phyloP scores from a whole-genome alignment of 2,113 vertebrate species.

The Paralichthys olivaceus region DNA sequence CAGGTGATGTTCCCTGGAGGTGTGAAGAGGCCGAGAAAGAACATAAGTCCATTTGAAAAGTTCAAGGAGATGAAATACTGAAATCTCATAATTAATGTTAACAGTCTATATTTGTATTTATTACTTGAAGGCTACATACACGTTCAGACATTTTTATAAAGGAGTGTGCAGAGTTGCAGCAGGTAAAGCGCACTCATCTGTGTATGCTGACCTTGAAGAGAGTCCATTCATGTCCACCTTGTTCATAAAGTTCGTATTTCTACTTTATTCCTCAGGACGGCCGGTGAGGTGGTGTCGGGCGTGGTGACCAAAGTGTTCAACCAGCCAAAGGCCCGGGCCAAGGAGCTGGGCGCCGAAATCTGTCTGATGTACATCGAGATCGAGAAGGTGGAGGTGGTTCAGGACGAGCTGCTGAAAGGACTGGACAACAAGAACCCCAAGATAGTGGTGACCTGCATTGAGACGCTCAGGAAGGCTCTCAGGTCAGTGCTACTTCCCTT shows the following conservation, averaged over 20 bases:
- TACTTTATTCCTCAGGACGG: conserved; percentile 86
- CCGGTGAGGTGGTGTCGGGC: conserved; percentile 95
- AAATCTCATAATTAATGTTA: too few species aligned
- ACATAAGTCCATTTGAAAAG: too few species aligned
- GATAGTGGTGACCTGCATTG: conserved; percentile 93
- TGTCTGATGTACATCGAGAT: conserved; percentile 97
- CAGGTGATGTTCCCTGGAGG: too few species aligned
- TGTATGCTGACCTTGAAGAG: too few species aligned
- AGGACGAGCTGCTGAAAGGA: conserved; percentile 96
- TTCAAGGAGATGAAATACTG: too few species aligned
- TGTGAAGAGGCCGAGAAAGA: too few species aligned
- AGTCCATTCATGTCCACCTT: background rate
- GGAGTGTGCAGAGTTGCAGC: too few species aligned
- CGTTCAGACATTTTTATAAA: too few species aligned
- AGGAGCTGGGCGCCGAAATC: conserved; percentile 94
- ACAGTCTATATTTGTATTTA: too few species aligned
- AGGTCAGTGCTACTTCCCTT: conserved; percentile 81
- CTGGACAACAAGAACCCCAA: conserved; percentile 98
- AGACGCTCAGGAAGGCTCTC: conserved; percentile 91
- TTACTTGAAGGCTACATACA: too few species aligned
- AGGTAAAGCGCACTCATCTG: too few species aligned
- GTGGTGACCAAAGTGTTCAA: conserved; percentile 99
- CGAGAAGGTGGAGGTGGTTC: conserved; percentile 93
- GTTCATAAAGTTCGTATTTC: background rate
- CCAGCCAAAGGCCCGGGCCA: conserved; percentile 96